Evolutionary conservation across 2,797 vertebrate species (phyloP), one percentile per base, ranked within the genome.

Genomic region (Pogoniulus pusillus): DNA sequence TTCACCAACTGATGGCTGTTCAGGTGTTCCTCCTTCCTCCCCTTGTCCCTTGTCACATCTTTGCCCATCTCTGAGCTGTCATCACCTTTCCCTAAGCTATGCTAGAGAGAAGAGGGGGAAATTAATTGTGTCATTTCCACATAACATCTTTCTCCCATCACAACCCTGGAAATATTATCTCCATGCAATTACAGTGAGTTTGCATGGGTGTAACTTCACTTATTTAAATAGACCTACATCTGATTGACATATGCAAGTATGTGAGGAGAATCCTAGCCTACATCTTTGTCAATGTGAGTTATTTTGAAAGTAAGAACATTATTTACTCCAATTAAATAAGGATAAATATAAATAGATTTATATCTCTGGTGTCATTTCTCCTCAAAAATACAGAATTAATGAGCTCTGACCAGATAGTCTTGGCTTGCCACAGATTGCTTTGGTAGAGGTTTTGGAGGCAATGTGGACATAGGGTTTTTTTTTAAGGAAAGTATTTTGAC

Each of bases 111-210:
- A 75, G 27, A 89, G 60, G 89, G 92, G 80, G 93, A 95, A 95
- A 96, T 94, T 89, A 93, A 76, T 91, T 70, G 57, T 94, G 91
- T 95, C 93, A 85, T 85, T 94, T 92, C 87, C 80, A 89, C 35
- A 73, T 45, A 87, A 78, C 63, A 68, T 87, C 85, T 71, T 93
- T 93, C 85, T 79, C 83, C 65, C 39, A 22, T 54, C 47, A 34
- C 89, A 93, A 75, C 57, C 60, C 74, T 89, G 47, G 59, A 91
- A 93, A 91, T 89, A 76, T 47, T 72, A 57, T n/a, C 54, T 91
- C 23, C 63, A 57, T 66, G 60, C 87, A 95, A 91, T 94, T 94
- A 89, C 73, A 51, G 39, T 27, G 71, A 85, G 57, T 60, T 92
- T 93, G 57, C 60, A 78, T 1, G 20, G 64, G 73, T 85, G 39